These are phyloP conservation scores for Catostylus mosaicus DNA, from an alignment of 30 jellyfish, hydroid and myxozoan species.

Conservation along the genomic window DNA sequence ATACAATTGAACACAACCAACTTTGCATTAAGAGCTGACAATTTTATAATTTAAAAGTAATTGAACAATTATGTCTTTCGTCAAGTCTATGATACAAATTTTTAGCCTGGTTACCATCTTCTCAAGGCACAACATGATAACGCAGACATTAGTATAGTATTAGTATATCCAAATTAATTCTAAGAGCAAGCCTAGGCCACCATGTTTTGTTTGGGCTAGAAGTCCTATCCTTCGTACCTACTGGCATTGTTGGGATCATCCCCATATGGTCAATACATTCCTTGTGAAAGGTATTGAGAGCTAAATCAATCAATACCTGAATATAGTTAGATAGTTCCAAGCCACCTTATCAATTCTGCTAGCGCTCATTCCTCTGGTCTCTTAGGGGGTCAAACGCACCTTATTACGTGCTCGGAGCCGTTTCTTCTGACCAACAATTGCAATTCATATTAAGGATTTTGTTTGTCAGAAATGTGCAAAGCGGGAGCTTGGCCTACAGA, in stretches of 20 bases:
- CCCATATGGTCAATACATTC: constrained; percentile 14
- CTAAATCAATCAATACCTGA: constrained; percentile 6
- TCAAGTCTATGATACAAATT: constrained; percentile 12
- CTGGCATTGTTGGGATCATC: constrained; percentile 56
- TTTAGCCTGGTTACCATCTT: neutral
- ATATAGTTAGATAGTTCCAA: constrained; percentile 33
- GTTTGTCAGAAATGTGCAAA: constrained; percentile 51
- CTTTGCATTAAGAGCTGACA: too few species aligned
- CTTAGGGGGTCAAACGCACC: constrained; percentile 41
- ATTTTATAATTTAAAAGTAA: too few species aligned
- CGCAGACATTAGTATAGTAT: neutral
- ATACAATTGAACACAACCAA: too few species aligned
- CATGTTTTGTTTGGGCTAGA: constrained; percentile 28
- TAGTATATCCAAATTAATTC: constrained; percentile 24
- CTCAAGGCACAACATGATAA: constrained; percentile 21
- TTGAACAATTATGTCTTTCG: constrained; percentile 39
- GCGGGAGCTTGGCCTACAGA: neutral
- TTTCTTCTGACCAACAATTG: constrained; percentile 61
- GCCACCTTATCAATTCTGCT: constrained; percentile 2
- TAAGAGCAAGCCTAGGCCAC: constrained; percentile 12
- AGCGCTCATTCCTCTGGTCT: constrained; percentile 46
- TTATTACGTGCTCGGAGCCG: constrained; percentile 13
- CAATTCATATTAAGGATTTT: neutral
- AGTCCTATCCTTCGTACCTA: constrained; percentile 21
- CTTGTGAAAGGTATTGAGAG: constrained; percentile 7